Conservation (phyloP, 2,113 vertebrate species). For the Picathartes gymnocephalus region DNA sequence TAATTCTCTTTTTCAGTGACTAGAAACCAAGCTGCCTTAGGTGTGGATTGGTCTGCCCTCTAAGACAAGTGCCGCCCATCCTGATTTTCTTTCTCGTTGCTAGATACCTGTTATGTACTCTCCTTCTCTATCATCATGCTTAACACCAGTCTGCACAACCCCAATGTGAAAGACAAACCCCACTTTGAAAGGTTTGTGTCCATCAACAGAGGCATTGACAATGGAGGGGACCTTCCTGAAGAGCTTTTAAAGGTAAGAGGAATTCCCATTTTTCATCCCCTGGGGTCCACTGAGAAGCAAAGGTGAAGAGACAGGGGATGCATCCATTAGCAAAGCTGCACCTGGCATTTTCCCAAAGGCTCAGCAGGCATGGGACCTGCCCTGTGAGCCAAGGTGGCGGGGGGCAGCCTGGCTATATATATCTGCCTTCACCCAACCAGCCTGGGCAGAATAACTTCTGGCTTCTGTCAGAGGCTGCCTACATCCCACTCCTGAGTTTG, state of each 20-base stretch:
- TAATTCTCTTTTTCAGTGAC: neutral
- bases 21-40: neutral
- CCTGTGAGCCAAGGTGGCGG: neutral
- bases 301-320: neutral
- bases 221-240: conserved; percentile 82
- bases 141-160: conserved; percentile 97
- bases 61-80: neutral
- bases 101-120: conserved; percentile 96
- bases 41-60: neutral
- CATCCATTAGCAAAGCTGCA: neutral
- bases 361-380: neutral
- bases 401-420: neutral
- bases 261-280: neutral
- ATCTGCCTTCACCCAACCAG: neutral
- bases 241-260: conserved; percentile 84
- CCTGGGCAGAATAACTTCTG: neutral
- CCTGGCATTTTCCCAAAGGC: neutral
- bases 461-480: neutral
- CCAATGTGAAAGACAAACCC: conserved; percentile 91
- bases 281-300: neutral
- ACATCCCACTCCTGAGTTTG: neutral
- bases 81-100: neutral
- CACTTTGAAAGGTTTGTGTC: conserved; percentile 87
- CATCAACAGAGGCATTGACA: conserved; percentile 93
- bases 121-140: conserved; percentile 97